These are phyloP conservation scores for Corythaixoides concolor DNA, from an alignment of 2,113 vertebrate genomes.

Conservation along the genomic window DNA sequence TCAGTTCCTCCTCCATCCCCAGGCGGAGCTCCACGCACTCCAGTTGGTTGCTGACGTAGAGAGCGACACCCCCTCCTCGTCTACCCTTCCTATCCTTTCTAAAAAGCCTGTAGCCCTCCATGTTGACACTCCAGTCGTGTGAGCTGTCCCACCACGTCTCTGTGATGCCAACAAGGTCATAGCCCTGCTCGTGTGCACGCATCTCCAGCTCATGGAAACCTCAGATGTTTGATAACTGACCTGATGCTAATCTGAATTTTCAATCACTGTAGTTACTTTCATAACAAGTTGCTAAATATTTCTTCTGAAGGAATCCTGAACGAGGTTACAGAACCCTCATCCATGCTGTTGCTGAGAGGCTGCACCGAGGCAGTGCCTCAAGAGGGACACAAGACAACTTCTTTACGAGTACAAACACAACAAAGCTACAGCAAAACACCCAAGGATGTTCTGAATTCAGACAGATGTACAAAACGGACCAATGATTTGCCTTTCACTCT, in stretches of 20 bases:
- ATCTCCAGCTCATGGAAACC: too few species aligned
- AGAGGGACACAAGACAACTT: background rate
- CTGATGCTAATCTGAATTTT: background rate
- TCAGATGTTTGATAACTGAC: background rate
- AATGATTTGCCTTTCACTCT: background rate
- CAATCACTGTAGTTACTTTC: background rate
- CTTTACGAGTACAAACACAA: background rate
- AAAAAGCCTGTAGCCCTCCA: too few species aligned
- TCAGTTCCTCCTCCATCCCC: too few species aligned
- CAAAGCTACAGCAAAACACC: background rate
- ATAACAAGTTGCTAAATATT: background rate
- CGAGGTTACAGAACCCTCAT: background rate
- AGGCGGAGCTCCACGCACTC: too few species aligned
- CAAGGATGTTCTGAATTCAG: background rate
- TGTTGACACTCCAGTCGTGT: too few species aligned
- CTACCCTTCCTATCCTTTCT: too few species aligned
- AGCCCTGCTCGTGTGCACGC: too few species aligned
- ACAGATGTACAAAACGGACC: background rate
- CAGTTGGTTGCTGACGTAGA: too few species aligned
- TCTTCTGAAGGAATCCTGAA: background rate
- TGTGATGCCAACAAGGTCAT: too few species aligned
- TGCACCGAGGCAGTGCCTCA: background rate
- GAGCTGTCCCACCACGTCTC: too few species aligned
- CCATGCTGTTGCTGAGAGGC: rapidly evolving
- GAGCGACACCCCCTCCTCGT: too few species aligned